phyloP scores from a whole-genome alignment of 2,888 invertebrate species.

The Monopis laevigella region DNA sequence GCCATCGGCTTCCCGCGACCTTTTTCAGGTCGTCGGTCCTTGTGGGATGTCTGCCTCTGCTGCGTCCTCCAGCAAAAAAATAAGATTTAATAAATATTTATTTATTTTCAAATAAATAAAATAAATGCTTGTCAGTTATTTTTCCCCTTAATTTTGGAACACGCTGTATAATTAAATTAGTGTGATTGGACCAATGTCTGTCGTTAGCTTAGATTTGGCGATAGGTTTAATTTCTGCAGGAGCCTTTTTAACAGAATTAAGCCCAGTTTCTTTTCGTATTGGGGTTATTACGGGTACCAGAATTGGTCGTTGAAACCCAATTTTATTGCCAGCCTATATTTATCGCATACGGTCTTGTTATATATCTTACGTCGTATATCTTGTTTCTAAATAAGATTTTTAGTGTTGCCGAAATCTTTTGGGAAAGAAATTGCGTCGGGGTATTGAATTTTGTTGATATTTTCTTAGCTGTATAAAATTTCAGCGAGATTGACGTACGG shows the following conservation, averaged over 20 bases:
- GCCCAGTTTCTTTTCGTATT: slow-evolving; percentile 27
- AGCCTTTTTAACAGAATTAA: slow-evolving; percentile 38
- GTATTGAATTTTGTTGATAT: slow-evolving; percentile 9
- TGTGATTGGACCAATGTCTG: slow-evolving; percentile 39
- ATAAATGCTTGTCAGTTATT: too few relatives aligned
- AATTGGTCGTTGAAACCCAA: slow-evolving; percentile 32
- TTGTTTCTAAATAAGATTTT: slow-evolving; percentile 8
- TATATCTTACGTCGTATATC: slow-evolving; percentile 1
- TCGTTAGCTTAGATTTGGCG: slow-evolving; percentile 25
- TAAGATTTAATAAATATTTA: too few relatives aligned
- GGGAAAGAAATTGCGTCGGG: not conserved
- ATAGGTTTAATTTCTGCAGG: slow-evolving; percentile 40
- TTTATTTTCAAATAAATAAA: too few relatives aligned
- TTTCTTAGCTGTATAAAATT: too few relatives aligned
- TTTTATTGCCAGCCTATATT: slow-evolving; percentile 10
- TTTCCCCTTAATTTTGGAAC: too few relatives aligned
- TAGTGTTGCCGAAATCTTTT: slow-evolving; percentile 1
- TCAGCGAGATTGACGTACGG: too few relatives aligned
- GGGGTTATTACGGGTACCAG: slow-evolving; percentile 33
- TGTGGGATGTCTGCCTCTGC: too few relatives aligned
- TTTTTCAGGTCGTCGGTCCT: too few relatives aligned
- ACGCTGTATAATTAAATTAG: slow-evolving; percentile 48
- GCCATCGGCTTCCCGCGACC: too few relatives aligned
- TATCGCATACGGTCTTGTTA: slow-evolving; percentile 1
- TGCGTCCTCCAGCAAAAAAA: too few relatives aligned